phyloP scores from a whole-genome alignment of 1,140 invertebrate species.

The Galleria mellonella region DNA sequence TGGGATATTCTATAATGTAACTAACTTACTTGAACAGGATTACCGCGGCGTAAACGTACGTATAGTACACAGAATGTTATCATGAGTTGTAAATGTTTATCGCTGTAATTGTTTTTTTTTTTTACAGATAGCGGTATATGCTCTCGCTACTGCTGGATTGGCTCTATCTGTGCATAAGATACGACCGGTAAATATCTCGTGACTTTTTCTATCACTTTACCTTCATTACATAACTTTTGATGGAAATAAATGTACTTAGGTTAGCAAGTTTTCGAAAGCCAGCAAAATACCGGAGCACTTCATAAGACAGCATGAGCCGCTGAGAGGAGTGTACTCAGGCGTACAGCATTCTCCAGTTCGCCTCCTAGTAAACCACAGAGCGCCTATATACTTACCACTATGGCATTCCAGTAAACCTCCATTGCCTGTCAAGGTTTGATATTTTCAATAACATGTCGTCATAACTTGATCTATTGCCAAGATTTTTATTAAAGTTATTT shows the following conservation, averaged over 20 bases:
- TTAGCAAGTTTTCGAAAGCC: constrained; percentile 72
- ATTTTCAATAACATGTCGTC: constrained; percentile 5
- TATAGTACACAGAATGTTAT: constrained; percentile 7
- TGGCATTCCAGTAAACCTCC: constrained; percentile 72
- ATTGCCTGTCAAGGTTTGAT: constrained; percentile 62
- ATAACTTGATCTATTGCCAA: constrained; percentile 9
- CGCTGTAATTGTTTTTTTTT: constrained; percentile 22
- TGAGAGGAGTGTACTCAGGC: constrained; percentile 53
- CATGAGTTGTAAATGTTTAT: constrained; percentile 16
- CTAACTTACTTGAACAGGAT: constrained; percentile 52
- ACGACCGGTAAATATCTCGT: constrained; percentile 57
- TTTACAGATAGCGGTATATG: constrained; percentile 71
- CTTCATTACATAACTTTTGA: constrained; percentile 25
- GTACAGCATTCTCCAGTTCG: constrained; percentile 59
- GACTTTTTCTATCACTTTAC: constrained; percentile 7
- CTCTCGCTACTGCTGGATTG: constrained; percentile 61
- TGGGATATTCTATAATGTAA: constrained; percentile 45
- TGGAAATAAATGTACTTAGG: constrained; percentile 38
- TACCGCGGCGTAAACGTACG: constrained; percentile 62
- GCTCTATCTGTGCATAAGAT: constrained; percentile 66
- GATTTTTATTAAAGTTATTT: constrained; percentile 6
- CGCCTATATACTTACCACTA: constrained; percentile 67
- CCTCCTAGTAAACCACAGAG: constrained; percentile 57
- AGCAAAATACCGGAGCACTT: constrained; percentile 65
- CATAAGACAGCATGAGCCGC: constrained; percentile 51